These are phyloP conservation scores for Chrysomela aeneicollis DNA, from an alignment of 2,888 invertebrate genomes.

Conservation along the genomic window DNA sequence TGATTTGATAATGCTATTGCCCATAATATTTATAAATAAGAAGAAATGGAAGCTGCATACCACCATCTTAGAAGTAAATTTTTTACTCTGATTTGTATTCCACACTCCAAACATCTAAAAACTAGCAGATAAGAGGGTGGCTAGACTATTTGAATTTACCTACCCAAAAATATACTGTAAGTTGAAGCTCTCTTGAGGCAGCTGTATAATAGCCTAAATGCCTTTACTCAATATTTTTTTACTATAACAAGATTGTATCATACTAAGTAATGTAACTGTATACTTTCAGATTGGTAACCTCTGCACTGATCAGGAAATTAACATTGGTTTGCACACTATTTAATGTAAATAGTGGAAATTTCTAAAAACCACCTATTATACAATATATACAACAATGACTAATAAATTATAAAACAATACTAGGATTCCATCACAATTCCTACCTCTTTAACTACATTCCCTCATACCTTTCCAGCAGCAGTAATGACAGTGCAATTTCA, in stretches of 20 bases:
- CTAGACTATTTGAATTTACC: conserved; percentile 22
- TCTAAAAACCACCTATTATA: conserved; percentile 51
- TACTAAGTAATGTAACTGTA: conserved; percentile 37
- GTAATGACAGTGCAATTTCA: conserved; percentile 28
- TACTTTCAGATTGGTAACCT: conserved; percentile 46
- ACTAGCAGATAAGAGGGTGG: conserved; percentile 7
- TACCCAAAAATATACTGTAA: conserved; percentile 34
- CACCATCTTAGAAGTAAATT: not conserved
- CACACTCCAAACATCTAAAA: not conserved
- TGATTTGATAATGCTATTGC: too few relatives aligned
- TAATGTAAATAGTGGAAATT: conserved; percentile 57
- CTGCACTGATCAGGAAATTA: conserved; percentile 49
- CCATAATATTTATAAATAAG: not conserved
- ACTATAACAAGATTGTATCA: conserved; percentile 33
- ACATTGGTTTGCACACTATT: conserved; percentile 52
- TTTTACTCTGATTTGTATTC: not conserved
- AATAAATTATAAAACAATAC: conserved; percentile 50
- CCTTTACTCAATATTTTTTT: conserved; percentile 30
- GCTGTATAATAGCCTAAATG: conserved; percentile 34
- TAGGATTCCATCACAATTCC: conserved; percentile 45
- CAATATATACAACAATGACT: conserved; percentile 58
- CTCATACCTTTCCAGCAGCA: conserved; percentile 17
- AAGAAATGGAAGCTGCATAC: not conserved
- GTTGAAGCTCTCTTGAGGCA: conserved; percentile 36
- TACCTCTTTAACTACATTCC: conserved; percentile 8